Conservation (phyloP, 2,113 vertebrate genomes). For the Plestiodon gilberti region DNA sequence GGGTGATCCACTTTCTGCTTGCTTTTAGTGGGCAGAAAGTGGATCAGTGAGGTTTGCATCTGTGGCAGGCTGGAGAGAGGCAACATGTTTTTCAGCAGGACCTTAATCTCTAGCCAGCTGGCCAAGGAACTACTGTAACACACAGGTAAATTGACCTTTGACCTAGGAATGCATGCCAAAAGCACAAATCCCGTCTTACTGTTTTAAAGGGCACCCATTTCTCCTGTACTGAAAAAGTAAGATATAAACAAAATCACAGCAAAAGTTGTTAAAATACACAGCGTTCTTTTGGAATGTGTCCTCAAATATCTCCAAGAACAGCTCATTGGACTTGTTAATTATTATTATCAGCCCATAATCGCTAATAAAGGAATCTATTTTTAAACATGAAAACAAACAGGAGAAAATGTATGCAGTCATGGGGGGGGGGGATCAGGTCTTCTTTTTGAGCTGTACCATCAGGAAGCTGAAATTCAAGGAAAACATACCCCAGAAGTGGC, state of each 20-base stretch:
- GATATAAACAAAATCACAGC: neutral
- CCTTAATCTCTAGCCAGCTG: neutral
- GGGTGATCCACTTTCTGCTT: too few relatives aligned
- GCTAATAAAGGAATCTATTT: neutral
- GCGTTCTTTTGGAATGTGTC: neutral
- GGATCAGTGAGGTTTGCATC: too few relatives aligned
- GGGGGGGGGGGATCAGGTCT: neutral
- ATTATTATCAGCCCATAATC: too few relatives aligned
- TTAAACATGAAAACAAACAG: neutral
- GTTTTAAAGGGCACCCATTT: neutral
- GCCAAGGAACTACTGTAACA: neutral
- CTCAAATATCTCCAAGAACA: neutral
- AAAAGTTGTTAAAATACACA: neutral
- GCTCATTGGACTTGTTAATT: too few relatives aligned
- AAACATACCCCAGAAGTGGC: constrained; percentile 46
- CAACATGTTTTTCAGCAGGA: neutral
- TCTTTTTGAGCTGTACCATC: constrained; percentile 13
- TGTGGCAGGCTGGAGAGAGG: too few relatives aligned
- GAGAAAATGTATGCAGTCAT: neutral
- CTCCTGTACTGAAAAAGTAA: neutral
- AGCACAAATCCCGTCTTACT: neutral
- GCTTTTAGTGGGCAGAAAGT: too few relatives aligned
- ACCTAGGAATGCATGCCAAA: neutral
- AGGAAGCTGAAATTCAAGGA: constrained; percentile 28
- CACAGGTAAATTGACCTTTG: neutral